Conservation (phyloP, 2,113 vertebrate genomes). For the Aythya baeri region DNA sequence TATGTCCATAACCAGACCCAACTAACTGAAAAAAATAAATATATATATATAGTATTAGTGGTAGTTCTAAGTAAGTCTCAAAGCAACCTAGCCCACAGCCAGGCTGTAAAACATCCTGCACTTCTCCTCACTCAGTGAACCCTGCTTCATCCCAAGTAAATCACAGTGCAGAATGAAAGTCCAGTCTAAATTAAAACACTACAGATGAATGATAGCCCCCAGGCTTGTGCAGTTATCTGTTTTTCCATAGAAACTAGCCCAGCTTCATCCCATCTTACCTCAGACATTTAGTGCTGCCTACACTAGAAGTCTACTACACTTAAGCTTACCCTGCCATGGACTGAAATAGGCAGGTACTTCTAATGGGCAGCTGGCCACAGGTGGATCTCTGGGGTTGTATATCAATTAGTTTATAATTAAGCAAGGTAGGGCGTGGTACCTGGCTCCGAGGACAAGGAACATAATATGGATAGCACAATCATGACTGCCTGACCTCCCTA, state of each 20-base stretch:
- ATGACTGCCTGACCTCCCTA: not conserved
- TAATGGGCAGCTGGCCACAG: not conserved
- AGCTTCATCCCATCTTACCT: not conserved
- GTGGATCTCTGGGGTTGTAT: not conserved
- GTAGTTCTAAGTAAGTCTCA: not conserved
- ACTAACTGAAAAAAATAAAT: not conserved
- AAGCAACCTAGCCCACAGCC: not conserved
- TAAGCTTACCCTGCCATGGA: not conserved
- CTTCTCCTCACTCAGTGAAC: not conserved
- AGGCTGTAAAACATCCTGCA: conserved; percentile 11
- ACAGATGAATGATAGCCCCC: not conserved
- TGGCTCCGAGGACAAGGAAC: not conserved
- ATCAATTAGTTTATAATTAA: not conserved
- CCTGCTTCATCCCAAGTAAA: conserved; percentile 18
- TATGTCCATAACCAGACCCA: not conserved
- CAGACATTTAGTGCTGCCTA: not conserved
- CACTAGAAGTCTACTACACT: not conserved
- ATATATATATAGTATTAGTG: not conserved
- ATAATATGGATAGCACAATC: rapidly evolving
- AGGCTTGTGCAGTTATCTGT: not conserved
- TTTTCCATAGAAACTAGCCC: not conserved
- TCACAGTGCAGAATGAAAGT: not conserved
- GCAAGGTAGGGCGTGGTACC: not conserved
- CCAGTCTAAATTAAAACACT: conserved; percentile 7
- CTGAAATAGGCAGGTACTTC: not conserved